A percentile compares a stretch with the other conserved stretches of the same genome.
phyloP scores from a whole-genome alignment of 1,140 invertebrate species.

The Araneus ventricosus region DNA sequence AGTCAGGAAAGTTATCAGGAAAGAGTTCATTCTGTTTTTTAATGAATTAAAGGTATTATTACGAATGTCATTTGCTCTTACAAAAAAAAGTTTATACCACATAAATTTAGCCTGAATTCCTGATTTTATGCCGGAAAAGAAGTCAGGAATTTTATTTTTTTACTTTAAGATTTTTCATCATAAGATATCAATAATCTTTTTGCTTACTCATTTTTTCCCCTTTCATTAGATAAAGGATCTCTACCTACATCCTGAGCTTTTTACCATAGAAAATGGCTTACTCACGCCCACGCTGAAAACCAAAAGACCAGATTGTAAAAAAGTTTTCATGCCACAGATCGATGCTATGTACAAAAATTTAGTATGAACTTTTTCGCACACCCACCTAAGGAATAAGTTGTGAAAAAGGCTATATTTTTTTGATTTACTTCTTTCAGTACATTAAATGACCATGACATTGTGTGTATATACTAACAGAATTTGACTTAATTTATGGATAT shows the following conservation, averaged over 20 bases:
- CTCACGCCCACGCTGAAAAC: slow-evolving; percentile 98
- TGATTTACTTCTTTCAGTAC: neutral
- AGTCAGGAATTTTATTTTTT: no score
- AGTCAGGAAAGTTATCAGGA: no score
- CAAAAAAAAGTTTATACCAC: no score
- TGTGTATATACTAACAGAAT: neutral
- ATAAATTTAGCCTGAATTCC: no score
- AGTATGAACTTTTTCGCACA: slow-evolving; percentile 85
- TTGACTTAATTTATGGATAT: slow-evolving; percentile 7
- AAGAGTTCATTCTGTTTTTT: no score
- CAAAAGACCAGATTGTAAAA: slow-evolving; percentile 88
- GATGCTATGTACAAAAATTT: slow-evolving; percentile 92
- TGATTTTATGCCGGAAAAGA: no score
- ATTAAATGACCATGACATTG: neutral
- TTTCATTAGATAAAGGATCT: slow-evolving; percentile 93
- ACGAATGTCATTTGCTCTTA: no score
- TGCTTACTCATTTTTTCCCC: neutral
- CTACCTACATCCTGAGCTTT: slow-evolving; percentile 94
- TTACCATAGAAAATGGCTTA: slow-evolving; percentile 97
- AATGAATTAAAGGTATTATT: no score
- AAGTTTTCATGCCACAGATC: slow-evolving; percentile 93
- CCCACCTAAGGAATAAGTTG: neutral
- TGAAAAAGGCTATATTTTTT: neutral
- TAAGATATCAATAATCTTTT: no score
- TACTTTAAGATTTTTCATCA: no score